These are phyloP conservation scores for Saxidomus purpurata DNA, from an alignment of 1,140 invertebrate species.

Conservation along the genomic window DNA sequence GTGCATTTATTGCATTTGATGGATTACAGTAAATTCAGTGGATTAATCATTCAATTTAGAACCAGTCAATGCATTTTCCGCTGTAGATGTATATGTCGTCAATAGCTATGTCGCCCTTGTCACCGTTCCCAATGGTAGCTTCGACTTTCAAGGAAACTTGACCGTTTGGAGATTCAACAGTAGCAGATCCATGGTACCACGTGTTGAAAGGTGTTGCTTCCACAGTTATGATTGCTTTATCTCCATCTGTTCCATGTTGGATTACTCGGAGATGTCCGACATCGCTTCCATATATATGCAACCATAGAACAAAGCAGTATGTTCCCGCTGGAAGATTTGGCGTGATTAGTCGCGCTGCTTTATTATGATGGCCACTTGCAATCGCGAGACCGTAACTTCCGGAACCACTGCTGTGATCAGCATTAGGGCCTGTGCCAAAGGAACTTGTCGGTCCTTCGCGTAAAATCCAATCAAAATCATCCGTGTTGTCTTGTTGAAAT, in stretches of 20 bases:
- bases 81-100: conserved; percentile 75
- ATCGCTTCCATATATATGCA: conserved; percentile 16
- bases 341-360: conserved; percentile 29
- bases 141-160: conserved; percentile 77
- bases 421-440: conserved; percentile 75
- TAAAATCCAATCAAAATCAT: conserved; percentile 92
- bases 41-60: background rate
- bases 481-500: conserved; percentile 91
- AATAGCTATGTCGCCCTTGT: conserved; percentile 80
- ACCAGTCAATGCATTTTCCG: conserved; percentile 51
- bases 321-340: conserved; percentile 1
- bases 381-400: conserved; percentile 34
- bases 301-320: conserved; percentile 28
- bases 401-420: conserved; percentile 73
- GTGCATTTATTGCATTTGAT: too few species aligned
- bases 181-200: conserved; percentile 25
- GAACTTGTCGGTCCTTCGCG: conserved; percentile 88
- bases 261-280: background rate
- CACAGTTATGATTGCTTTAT: background rate
- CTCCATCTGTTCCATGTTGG: background rate
- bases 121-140: conserved; percentile 70
- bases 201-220: background rate
- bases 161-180: background rate
- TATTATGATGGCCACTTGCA: conserved; percentile 17
- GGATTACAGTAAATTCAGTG: background rate